Percentiles rank a stretch among this genome's conserved stretches.
Conservation (phyloP, 2,113 vertebrate species). For the Cryptotis parvus region DNA sequence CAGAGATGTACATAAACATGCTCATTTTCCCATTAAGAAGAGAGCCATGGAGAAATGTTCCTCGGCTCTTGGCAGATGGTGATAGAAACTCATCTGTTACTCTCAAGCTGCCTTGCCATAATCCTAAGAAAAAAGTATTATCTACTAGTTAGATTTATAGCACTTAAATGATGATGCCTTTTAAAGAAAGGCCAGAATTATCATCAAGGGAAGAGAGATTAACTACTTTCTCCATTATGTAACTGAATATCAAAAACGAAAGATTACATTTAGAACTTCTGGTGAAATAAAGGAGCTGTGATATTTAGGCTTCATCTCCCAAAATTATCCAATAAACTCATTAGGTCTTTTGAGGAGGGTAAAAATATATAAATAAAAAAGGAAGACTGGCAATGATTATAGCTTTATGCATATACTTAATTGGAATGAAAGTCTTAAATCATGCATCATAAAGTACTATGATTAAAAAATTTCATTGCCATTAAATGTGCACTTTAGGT, state of each 20-base stretch:
- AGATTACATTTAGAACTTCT: constrained; percentile 66
- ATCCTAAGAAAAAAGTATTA: constrained; percentile 45
- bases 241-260: constrained; percentile 52
- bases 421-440: constrained; percentile 72
- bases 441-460: constrained; percentile 56
- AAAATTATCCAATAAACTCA: constrained; percentile 79
- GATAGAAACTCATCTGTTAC: constrained; percentile 57
- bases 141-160: constrained; percentile 59
- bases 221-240: constrained; percentile 56
- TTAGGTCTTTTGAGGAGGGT: constrained; percentile 60
- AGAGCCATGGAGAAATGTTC: constrained; percentile 36
- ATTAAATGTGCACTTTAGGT: constrained; percentile 64
- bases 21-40: constrained; percentile 71
- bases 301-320: constrained; percentile 55
- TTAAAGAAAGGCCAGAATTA: constrained; percentile 74
- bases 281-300: constrained; percentile 64
- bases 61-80: constrained; percentile 62
- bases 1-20: constrained; percentile 45
- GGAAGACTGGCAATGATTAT: constrained; percentile 56
- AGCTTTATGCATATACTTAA: constrained; percentile 59
- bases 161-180: constrained; percentile 66
- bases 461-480: constrained; percentile 70
- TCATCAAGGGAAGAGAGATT: constrained; percentile 68
- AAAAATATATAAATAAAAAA: constrained; percentile 71
- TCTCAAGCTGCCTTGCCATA: constrained; percentile 50